Evolutionary conservation across 2,888 invertebrate species (phyloP).

Genomic region (Cryptosula pallasiana): DNA sequence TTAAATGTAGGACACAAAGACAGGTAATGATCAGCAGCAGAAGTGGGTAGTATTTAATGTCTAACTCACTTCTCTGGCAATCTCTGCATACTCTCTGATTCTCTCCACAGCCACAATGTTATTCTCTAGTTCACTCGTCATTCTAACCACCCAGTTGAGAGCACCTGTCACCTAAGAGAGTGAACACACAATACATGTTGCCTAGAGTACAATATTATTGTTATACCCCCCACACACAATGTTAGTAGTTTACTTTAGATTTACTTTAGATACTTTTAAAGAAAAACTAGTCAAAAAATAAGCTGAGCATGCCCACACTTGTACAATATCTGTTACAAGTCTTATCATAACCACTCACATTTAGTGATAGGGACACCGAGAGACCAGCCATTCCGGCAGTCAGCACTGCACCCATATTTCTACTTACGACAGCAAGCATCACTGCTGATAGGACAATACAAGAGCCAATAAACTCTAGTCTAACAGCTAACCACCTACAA

Average conservation of each 20-base stretch:
- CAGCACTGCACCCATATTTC: conserved; percentile 55
- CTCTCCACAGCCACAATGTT: conserved; percentile 96
- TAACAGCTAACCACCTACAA: conserved; percentile 89
- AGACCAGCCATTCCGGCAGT: conserved; percentile 64
- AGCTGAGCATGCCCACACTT: too few species aligned
- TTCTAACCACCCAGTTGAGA: conserved; percentile 89
- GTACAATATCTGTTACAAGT: too few species aligned
- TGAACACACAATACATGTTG: too few species aligned
- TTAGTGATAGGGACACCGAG: conserved; percentile 57
- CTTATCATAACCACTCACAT: conserved; percentile 51
- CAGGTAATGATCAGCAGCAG: too few species aligned
- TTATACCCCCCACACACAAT: too few species aligned
- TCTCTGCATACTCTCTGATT: conserved; percentile 84
- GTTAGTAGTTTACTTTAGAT: too few species aligned
- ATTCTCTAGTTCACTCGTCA: conserved; percentile 93
- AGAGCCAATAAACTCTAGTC: conserved; percentile 94
- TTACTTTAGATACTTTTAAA: too few species aligned
- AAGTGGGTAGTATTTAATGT: too few species aligned
- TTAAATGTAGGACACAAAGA: too few species aligned
- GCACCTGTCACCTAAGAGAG: conserved; percentile 95
- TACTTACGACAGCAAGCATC: conserved; percentile 79
- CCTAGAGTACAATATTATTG: too few species aligned
- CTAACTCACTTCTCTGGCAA: conserved; percentile 56
- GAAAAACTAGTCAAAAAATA: too few species aligned
- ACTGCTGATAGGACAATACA: conserved; percentile 90